Conservation (phyloP, 2,888 invertebrate species). For the Himalopsyche japonica region DNA sequence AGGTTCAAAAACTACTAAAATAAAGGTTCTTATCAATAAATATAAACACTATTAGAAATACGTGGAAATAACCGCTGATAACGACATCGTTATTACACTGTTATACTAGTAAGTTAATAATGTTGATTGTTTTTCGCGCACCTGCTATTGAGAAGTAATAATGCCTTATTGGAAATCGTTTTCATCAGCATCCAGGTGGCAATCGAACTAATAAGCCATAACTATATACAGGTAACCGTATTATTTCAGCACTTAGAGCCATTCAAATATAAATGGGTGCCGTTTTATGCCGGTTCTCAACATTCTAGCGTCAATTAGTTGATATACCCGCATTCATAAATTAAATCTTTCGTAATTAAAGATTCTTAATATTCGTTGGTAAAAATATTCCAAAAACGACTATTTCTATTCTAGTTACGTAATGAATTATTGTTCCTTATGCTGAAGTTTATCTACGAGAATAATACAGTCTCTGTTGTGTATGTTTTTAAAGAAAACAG, state of each 20-base stretch:
- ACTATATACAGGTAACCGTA: neutral
- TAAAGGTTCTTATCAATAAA: too few relatives aligned
- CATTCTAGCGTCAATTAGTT: neutral
- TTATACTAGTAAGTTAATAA: neutral
- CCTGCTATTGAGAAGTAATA: neutral
- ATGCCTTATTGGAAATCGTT: neutral
- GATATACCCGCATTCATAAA: too few relatives aligned
- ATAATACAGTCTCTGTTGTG: too few relatives aligned
- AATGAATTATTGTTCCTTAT: too few relatives aligned
- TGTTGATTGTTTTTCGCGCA: neutral
- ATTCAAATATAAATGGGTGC: neutral
- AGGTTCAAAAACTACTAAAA: too few relatives aligned
- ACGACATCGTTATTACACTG: neutral
- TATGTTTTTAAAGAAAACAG: too few relatives aligned
- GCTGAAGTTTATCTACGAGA: too few relatives aligned
- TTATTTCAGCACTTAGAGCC: neutral
- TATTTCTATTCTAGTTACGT: too few relatives aligned
- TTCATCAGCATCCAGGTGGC: neutral
- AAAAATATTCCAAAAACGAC: too few relatives aligned
- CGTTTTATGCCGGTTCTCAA: neutral
- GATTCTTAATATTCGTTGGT: too few relatives aligned
- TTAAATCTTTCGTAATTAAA: too few relatives aligned
- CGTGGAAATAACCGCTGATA: neutral
- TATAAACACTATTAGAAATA: neutral
- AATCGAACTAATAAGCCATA: neutral